A percentile compares a stretch with the other conserved stretches of the same genome.
Evolutionary conservation across 2,113 vertebrate species (phyloP).

Genomic region (Stomatorhinus ivindoensis): DNA sequence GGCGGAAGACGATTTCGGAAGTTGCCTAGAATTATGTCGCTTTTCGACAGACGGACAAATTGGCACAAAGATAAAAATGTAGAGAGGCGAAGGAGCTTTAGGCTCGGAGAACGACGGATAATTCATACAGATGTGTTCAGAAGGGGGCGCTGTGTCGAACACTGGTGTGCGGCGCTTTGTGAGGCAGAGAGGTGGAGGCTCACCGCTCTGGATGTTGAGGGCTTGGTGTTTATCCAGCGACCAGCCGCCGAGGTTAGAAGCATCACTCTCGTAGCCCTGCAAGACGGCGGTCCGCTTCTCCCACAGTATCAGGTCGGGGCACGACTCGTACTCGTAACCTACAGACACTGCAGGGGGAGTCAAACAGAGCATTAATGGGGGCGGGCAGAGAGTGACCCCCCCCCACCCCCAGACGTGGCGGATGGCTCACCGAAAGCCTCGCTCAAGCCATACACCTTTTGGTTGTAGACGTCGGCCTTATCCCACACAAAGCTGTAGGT

Average conservation of each 20-base stretch:
- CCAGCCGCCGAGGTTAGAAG: slow-evolving; percentile 93
- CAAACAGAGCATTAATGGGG: not conserved
- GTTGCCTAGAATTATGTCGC: not conserved
- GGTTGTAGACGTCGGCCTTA: slow-evolving; percentile 94
- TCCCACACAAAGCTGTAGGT: slow-evolving; percentile 94
- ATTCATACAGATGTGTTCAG: not conserved
- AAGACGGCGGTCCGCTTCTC: slow-evolving; percentile 91
- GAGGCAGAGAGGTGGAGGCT: slow-evolving; percentile 33
- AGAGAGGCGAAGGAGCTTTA: not conserved
- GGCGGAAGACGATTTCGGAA: not conserved
- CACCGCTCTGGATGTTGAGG: slow-evolving; percentile 93
- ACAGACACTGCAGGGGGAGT: slow-evolving; percentile 72
- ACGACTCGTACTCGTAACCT: slow-evolving; percentile 95
- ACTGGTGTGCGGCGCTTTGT: not conserved
- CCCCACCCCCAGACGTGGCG: not conserved
- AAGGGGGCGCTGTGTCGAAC: not conserved
- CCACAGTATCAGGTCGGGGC: slow-evolving; percentile 93
- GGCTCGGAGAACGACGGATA: not conserved
- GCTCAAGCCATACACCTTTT: slow-evolving; percentile 90
- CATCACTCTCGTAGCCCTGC: slow-evolving; percentile 87
- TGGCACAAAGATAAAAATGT: not conserved
- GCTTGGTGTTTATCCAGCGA: slow-evolving; percentile 89
- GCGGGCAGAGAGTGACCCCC: not conserved
- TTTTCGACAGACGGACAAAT: not conserved
- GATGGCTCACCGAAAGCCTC: slow-evolving; percentile 83